These are phyloP conservation scores for Calyptomena viridis DNA, from an alignment of 2,113 vertebrate species.

Conservation along the genomic window DNA sequence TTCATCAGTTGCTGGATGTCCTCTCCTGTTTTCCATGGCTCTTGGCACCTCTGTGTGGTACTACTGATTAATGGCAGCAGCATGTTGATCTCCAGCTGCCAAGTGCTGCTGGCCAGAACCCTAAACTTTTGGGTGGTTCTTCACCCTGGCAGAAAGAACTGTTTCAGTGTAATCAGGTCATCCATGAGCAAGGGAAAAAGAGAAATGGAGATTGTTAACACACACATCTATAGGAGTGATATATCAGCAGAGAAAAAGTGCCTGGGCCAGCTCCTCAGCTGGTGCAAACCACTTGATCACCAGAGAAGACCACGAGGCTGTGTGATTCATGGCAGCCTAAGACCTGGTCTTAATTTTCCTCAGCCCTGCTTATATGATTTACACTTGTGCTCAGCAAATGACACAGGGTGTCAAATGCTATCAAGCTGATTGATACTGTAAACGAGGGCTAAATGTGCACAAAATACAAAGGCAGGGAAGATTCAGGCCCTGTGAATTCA, in stretches of 20 bases:
- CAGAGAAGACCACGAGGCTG: not conserved
- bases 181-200: not conserved
- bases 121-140: constrained; percentile 34
- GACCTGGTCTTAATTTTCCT: constrained; percentile 5
- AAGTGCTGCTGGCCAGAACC: constrained; percentile 50
- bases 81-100: constrained; percentile 32
- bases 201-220: not conserved
- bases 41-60: constrained; percentile 13
- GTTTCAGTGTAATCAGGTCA: constrained; percentile 28
- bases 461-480: not conserved
- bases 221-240: not conserved
- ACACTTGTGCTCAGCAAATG: not conserved
- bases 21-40: constrained; percentile 21
- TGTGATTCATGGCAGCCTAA: not conserved
- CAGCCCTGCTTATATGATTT: constrained; percentile 1
- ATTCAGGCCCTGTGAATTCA: not conserved
- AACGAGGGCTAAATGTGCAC: not conserved
- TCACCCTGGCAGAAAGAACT: constrained; percentile 39
- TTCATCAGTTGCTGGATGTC: constrained; percentile 17
- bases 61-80: constrained; percentile 10
- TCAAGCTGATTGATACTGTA: not conserved
- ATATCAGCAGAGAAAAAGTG: not conserved
- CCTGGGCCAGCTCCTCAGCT: not conserved
- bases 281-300: not conserved
- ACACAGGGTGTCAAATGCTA: not conserved